Evolutionary conservation across 2,888 invertebrate species (phyloP), one percentile per base, ranked within the genome.

Genomic region (Synanthedon myopaeformis): DNA sequence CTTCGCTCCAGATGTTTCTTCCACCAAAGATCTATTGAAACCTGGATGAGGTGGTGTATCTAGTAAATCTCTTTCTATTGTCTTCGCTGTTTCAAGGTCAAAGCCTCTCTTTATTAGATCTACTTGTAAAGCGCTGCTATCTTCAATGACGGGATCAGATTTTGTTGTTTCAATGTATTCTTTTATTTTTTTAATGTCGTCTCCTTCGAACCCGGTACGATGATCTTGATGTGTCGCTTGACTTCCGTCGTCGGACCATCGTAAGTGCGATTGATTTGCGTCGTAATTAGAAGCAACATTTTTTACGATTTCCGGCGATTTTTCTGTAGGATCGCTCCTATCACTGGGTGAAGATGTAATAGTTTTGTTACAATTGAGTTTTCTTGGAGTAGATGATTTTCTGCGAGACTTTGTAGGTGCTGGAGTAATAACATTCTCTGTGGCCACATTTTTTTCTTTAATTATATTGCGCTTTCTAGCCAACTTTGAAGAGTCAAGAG

Each of bases 331-430:
- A 53, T 72, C 71, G 51, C 72, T 68, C 4, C 66, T 67, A 51
- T 74, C 71, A 62, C 70, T 77, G 62, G 76, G 76, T 4, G 77
- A 74, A 79, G 35, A 35, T 3, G 35, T 8, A 35, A 35, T 35
- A 76, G 69, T 63, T 69, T 86, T 82, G 48, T 73, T 75, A 54
- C 82, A 78, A 57, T 82, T 70, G 5, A 87, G 66, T 71, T 88
- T 88, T 59, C 88, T 73, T 2, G 88, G 88, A 3, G 87, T 87
- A 2, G 88, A 86, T 13, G 88, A 88, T 66, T 88, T 88, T 62
- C 88, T 72, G 42, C 87, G 77, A 0, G 88, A 88, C 64, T 87
- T 88, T 0, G 81, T 76, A 11, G 77, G 77, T 41, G 63, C 72
- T 35, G 69, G 61, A 49, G 58, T 56, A 49, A 63, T 51, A 1